Conservation (phyloP, 2,888 invertebrate genomes). For the Volucella zonaria region DNA sequence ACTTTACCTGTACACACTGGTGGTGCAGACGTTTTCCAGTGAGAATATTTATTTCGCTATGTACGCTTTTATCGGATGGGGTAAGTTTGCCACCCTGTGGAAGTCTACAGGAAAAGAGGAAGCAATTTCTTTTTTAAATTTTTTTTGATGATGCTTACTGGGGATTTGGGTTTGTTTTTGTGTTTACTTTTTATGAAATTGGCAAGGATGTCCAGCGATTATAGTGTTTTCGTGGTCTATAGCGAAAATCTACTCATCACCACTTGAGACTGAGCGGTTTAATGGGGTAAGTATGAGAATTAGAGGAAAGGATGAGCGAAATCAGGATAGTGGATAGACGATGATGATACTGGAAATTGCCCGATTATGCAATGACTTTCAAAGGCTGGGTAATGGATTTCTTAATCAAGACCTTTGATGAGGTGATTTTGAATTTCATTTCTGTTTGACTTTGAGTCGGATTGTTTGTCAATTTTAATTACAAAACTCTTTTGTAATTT, state of each 20-base stretch:
- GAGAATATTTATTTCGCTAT: conserved; percentile 92
- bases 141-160: neutral
- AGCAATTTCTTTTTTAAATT: neutral
- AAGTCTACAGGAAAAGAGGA: conserved; percentile 3
- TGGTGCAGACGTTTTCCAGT: conserved; percentile 92
- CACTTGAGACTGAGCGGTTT: conserved; percentile 79
- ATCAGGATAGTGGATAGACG: neutral
- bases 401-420: neutral
- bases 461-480: no score
- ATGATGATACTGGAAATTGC: conserved; percentile 12
- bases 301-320: conserved; percentile 5
- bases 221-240: conserved; percentile 80
- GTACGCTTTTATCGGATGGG: conserved; percentile 93
- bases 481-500: no score
- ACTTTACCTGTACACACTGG: conserved; percentile 92
- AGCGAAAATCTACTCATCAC: conserved; percentile 80
- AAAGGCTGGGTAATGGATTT: neutral
- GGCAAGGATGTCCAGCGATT: conserved; percentile 79
- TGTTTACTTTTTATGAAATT: conserved; percentile 16
- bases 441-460: no score
- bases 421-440: neutral
- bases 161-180: neutral
- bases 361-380: no score
- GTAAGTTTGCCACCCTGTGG: conserved; percentile 84
- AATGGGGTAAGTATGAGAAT: conserved; percentile 79